Evolutionary conservation across 2,888 invertebrate genomes (phyloP).

Genomic region (Xestia xanthographa): DNA sequence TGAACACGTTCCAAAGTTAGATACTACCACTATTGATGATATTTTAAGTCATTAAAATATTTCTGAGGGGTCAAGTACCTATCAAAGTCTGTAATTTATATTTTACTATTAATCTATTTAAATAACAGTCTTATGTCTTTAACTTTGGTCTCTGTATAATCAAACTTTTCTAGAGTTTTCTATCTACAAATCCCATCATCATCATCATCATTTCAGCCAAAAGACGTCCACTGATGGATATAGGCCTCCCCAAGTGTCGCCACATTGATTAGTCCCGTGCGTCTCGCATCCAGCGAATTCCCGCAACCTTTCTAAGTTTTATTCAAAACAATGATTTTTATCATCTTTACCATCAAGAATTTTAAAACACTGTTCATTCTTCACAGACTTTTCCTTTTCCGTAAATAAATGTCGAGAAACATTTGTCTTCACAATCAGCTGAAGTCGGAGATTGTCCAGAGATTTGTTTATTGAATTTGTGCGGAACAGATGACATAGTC

Average conservation of each 20-base stretch:
- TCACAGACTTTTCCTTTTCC: not conserved
- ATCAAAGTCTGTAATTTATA: not conserved
- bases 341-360: not conserved
- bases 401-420: slow-evolving; percentile 18
- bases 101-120: not conserved
- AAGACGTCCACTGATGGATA: no score
- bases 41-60: slow-evolving; percentile 5
- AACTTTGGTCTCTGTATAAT: not conserved
- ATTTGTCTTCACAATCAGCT: slow-evolving; percentile 24
- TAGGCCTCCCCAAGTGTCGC: no score
- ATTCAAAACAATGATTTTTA: not conserved
- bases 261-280: no score
- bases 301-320: no score
- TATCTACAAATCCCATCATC: not conserved
- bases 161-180: not conserved
- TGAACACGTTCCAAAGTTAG: slow-evolving; percentile 37
- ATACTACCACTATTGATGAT: slow-evolving; percentile 19
- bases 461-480: slow-evolving; percentile 28
- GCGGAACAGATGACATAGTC: slow-evolving; percentile 21
- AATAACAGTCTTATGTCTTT: not conserved
- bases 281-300: no score
- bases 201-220: no score
- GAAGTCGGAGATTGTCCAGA: slow-evolving; percentile 11
- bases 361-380: slow-evolving; percentile 1
- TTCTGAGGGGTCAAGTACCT: not conserved